A percentile compares a stretch with the other conserved stretches of the same genome.
Conservation (phyloP, 1,140 invertebrate species). For the Ceratina japonica region DNA sequence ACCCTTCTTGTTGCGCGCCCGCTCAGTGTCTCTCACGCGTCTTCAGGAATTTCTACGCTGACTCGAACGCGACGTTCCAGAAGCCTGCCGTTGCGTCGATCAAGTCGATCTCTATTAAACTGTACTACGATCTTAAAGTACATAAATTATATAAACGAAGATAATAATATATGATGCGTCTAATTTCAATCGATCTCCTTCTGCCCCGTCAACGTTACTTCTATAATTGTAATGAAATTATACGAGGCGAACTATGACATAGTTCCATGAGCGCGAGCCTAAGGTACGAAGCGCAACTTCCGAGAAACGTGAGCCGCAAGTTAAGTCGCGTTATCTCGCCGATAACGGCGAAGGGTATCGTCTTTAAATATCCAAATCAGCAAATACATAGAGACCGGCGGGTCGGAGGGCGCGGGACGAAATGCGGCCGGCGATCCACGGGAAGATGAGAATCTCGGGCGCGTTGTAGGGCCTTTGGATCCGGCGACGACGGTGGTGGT, state of each 20-base stretch:
- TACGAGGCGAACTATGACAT: too few relatives aligned
- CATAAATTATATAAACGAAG: too few relatives aligned
- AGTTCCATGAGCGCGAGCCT: background rate
- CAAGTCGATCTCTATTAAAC: too few relatives aligned
- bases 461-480: constrained; percentile 67
- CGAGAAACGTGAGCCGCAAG: constrained; percentile 18
- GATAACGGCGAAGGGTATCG: constrained; percentile 39
- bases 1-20: constrained; percentile 58
- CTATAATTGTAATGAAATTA: too few relatives aligned
- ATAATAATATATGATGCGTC: too few relatives aligned
- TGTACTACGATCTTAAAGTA: too few relatives aligned
- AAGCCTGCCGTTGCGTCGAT: too few relatives aligned
- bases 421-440: constrained; percentile 31
- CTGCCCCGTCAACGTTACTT: too few relatives aligned
- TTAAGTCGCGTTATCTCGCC: constrained; percentile 20
- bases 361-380: constrained; percentile 41
- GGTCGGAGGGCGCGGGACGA: background rate
- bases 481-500: background rate
- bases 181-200: too few relatives aligned
- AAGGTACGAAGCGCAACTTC: background rate
- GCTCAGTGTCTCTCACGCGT: constrained; percentile 70
- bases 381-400: constrained; percentile 35
- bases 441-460: constrained; percentile 74
- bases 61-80: too few relatives aligned
- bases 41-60: background rate